Conservation (phyloP, 2,113 vertebrate genomes). For the Tragelaphus buxtoni region DNA sequence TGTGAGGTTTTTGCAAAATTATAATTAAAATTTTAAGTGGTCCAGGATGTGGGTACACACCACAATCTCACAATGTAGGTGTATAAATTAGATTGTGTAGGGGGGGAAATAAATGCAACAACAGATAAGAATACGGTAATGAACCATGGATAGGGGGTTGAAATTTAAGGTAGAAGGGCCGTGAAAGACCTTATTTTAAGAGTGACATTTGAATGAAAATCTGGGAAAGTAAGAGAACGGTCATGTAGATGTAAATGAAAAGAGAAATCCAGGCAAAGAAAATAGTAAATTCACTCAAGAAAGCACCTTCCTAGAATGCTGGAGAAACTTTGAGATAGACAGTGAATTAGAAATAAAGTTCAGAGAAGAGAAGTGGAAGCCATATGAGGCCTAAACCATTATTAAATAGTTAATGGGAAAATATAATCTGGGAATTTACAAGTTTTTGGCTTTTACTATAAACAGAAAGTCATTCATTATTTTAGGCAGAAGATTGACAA, state of each 20-base stretch:
- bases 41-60: fast-evolving
- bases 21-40: not conserved
- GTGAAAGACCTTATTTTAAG: not conserved
- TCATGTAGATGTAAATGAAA: not conserved
- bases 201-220: not conserved
- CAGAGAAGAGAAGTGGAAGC: not conserved
- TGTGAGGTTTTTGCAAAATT: not conserved
- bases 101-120: not conserved
- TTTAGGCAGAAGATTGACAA: too few relatives aligned
- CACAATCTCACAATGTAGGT: not conserved
- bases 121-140: not conserved
- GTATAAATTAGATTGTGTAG: not conserved
- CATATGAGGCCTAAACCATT: not conserved
- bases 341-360: not conserved
- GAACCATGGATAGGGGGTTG: fast-evolving
- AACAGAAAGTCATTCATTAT: too few relatives aligned
- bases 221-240: not conserved
- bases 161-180: not conserved
- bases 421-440: not conserved
- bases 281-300: not conserved
- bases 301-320: not conserved
- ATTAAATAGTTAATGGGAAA: not conserved
- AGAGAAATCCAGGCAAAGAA: not conserved
- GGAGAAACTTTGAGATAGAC: not conserved
- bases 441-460: not conserved